Percentiles rank a stretch among this genome's conserved stretches.
These are phyloP conservation scores for Charina bottae DNA, from an alignment of 2,113 vertebrate species.

Conservation along the genomic window DNA sequence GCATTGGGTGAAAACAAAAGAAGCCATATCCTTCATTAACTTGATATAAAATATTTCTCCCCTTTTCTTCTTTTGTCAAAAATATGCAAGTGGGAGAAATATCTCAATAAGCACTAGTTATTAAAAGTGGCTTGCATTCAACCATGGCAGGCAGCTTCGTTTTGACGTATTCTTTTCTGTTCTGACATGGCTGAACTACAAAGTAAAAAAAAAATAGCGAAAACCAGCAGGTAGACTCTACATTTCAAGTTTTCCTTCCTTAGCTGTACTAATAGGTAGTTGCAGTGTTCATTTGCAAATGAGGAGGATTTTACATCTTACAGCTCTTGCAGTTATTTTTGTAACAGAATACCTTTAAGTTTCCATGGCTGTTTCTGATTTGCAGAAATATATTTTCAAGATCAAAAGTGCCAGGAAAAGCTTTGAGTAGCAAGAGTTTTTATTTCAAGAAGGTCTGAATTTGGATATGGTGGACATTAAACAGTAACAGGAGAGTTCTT, in stretches of 20 bases:
- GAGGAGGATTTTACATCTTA: not conserved
- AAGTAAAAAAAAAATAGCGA: not conserved
- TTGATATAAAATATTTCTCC: not conserved
- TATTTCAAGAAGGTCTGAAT: not conserved
- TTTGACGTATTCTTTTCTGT: not conserved
- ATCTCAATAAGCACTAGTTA: not conserved
- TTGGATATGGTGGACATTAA: not conserved
- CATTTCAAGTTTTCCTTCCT: not conserved
- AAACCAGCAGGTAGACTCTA: conserved; percentile 18
- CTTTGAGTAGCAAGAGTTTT: conserved; percentile 2
- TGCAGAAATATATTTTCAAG: conserved; percentile 13
- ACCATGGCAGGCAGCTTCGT: not conserved
- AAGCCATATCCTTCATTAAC: not conserved
- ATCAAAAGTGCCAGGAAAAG: not conserved
- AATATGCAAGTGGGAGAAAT: not conserved
- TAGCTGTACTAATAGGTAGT: not conserved
- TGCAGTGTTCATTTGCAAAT: not conserved
- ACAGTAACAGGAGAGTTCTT: not conserved
- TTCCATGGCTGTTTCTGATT: conserved; percentile 30
- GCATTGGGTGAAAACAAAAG: not conserved
- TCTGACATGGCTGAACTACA: not conserved
- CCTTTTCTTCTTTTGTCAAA: not conserved
- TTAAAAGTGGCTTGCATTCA: not conserved
- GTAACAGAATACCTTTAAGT: not conserved
- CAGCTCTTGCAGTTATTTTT: not conserved